Percentiles rank a stretch among this genome's conserved stretches.
These are phyloP conservation scores for Patella vulgata DNA, from an alignment of 1,140 invertebrate species.

Conservation along the genomic window DNA sequence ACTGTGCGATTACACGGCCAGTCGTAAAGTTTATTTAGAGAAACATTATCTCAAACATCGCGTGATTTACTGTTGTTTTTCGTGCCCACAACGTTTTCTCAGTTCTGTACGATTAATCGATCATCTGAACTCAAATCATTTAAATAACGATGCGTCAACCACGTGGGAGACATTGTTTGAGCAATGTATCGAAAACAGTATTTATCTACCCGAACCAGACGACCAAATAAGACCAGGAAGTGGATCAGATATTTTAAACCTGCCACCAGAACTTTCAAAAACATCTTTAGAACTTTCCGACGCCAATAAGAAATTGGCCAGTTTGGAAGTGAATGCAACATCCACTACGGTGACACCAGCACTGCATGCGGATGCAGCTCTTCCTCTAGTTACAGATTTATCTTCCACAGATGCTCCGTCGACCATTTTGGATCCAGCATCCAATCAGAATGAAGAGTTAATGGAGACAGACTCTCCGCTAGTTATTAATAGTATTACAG, in stretches of 20 bases:
- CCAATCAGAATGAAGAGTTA: not conserved
- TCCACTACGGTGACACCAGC: too few species aligned
- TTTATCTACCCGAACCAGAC: constrained; percentile 62
- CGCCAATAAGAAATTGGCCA: too few species aligned
- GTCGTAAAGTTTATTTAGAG: constrained; percentile 59
- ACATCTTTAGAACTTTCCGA: not conserved
- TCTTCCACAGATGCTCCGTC: too few species aligned
- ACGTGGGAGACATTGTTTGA: constrained; percentile 52
- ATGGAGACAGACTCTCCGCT: too few species aligned
- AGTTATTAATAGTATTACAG: too few species aligned
- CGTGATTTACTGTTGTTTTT: constrained; percentile 51
- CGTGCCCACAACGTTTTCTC: constrained; percentile 39
- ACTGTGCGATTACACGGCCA: constrained; percentile 62
- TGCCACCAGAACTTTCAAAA: constrained; percentile 51
- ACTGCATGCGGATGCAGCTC: too few species aligned
- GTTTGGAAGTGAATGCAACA: too few species aligned
- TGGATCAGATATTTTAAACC: constrained; percentile 50
- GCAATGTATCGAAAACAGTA: constrained; percentile 48
- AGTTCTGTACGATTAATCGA: constrained; percentile 57
- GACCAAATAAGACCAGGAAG: constrained; percentile 23
- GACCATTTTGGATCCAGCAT: too few species aligned
- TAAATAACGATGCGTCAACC: constrained; percentile 20
- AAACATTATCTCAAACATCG: constrained; percentile 64
- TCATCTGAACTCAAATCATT: constrained; percentile 55
- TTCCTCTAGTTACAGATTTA: too few species aligned